Evolutionary conservation across 2,113 vertebrate species (phyloP).

Genomic region (human (Homo sapiens)): DNA sequence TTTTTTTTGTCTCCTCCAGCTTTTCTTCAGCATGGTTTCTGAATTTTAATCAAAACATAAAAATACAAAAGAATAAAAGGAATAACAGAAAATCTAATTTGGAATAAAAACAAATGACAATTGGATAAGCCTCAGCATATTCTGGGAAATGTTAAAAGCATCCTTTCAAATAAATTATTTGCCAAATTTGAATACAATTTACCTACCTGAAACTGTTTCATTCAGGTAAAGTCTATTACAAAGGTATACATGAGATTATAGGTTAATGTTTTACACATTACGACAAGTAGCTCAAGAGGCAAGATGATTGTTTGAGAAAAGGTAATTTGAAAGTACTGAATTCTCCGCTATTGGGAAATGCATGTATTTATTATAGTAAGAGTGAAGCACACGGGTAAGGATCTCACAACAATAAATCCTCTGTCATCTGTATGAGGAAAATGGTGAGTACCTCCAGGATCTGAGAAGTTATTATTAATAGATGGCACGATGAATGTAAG

Average conservation of each 20-base stretch:
- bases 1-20: not conserved
- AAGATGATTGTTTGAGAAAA: not conserved
- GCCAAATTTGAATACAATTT: constrained; percentile 55
- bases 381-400: not conserved
- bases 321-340: not conserved
- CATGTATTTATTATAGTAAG: not conserved
- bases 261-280: not conserved
- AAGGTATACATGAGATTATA: constrained; percentile 60
- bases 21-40: constrained; percentile 56
- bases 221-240: constrained; percentile 12
- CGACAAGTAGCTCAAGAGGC: not conserved
- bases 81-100: constrained; percentile 38
- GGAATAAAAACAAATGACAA: constrained; percentile 47
- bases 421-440: not conserved
- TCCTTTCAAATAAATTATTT: constrained; percentile 55
- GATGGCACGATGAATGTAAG: not conserved
- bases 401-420: not conserved
- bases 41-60: constrained; percentile 75
- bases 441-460: not conserved
- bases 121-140: not conserved
- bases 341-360: not conserved
- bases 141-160: constrained; percentile 34
- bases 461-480: not conserved
- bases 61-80: constrained; percentile 61
- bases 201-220: not conserved